These are phyloP conservation scores for Zeus faber DNA, from an alignment of 2,113 vertebrate species.

Conservation along the genomic window DNA sequence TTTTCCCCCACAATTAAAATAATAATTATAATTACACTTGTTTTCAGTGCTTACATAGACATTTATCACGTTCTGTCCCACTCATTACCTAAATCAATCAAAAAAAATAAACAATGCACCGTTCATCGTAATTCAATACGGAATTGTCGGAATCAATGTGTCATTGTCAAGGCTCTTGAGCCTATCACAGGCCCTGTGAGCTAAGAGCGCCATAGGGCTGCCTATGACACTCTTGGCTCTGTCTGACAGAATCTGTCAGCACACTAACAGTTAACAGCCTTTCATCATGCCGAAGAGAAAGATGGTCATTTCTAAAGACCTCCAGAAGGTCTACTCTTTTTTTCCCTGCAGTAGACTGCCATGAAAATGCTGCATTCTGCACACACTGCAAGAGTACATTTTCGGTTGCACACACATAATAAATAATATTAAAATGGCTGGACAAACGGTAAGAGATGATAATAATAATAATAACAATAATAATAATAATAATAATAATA, in stretches of 20 bases:
- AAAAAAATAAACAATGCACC: background rate
- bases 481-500: background rate
- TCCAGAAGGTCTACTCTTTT: background rate
- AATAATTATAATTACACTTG: background rate
- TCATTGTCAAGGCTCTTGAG: background rate
- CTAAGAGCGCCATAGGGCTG: no score
- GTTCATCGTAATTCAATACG: background rate
- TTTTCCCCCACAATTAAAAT: background rate
- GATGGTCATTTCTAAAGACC: background rate
- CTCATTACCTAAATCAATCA: no score
- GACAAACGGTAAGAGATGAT: background rate
- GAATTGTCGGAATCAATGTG: background rate
- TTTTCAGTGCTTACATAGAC: background rate
- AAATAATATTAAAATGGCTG: background rate
- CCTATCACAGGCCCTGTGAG: no score
- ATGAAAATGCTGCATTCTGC: no score
- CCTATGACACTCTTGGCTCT: background rate
- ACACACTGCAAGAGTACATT: background rate
- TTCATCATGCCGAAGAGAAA: background rate
- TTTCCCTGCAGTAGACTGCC: background rate
- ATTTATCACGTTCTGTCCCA: background rate
- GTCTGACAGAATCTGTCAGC: background rate
- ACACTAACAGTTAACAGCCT: background rate
- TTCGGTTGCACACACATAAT: background rate
- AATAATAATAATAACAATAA: background rate